phyloP scores from a whole-genome alignment of 2,797 vertebrate species.

The Tokudaia muenninki region DNA sequence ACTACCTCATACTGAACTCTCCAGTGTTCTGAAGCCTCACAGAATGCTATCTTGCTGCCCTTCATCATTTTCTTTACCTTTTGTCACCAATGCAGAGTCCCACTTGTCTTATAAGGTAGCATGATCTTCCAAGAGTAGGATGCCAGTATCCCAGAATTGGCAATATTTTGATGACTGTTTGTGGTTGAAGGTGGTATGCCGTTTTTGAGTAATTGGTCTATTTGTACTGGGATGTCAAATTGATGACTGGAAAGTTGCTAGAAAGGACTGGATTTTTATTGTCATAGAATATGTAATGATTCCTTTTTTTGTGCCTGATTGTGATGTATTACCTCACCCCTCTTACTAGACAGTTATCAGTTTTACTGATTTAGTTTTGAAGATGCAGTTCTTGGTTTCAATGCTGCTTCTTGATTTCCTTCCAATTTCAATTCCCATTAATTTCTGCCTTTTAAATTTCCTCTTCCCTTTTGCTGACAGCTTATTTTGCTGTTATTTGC shows the following conservation, averaged over 20 bases:
- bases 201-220: background rate
- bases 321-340: background rate
- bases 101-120: background rate
- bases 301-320: background rate
- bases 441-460: background rate
- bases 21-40: background rate
- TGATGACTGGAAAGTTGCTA: background rate
- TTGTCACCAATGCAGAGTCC: background rate
- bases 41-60: background rate
- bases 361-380: background rate
- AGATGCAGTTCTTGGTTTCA: background rate
- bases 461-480: background rate
- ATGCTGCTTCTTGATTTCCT: slow-evolving; percentile 5
- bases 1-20: too few species aligned
- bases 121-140: background rate
- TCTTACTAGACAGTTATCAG: background rate
- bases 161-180: background rate
- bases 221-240: background rate
- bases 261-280: background rate
- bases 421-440: background rate
- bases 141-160: background rate
- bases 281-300: background rate
- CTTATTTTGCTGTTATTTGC: background rate
- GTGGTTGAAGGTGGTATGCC: background rate
- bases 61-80: background rate